Base-by-base conservation (phyloP, 2,113 vertebrate genomes). In the Varanus komodoensis region DNA sequence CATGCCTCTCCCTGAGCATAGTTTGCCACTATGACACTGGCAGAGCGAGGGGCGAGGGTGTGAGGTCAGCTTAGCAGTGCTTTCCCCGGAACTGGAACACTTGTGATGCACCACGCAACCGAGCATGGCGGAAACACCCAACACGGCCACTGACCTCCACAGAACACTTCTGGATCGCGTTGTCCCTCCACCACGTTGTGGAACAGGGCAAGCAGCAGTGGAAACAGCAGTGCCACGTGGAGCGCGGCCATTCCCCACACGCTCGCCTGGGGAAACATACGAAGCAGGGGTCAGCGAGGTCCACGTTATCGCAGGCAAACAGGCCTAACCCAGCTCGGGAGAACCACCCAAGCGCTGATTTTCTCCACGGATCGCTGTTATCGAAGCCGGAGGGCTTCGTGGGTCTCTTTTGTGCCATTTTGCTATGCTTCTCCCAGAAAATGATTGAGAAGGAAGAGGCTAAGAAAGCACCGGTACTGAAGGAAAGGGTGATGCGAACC, bases 151-250 rank as follows among this genome's bases (percentile, higher is more conserved):
- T 91, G 74, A 96, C 91, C 91, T 83, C 94, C 21, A 0, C 94
- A 95, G 86, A 95, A 89, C 68, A 86, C 84, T 1, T 92, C 57
- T 0, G 82, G 89, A 25, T 96, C 91, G 73, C 84, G 54, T 7
- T 82, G 84, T 86, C 82, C 14, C 68, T 73, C 71, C 1, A 3
- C 78, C 54, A 44, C 1, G 23, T 50, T 14, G 5, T 27, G 1
- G 77, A 90, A 89, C 15, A 93, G 54, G 17, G 48, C 75, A 8
- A 85, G 83, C 57, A 95, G 82, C 38, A 81, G 12, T 48, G 94
- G 67, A 0, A 68, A 12, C 85, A 94, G 61, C 77, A 92, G n/a
- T 29, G 1, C 71, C 67, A 19, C 0, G 0, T 34, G 34, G 81
- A 90, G 50, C 32, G 29, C 14, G 0, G 0, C 6, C 1, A 83